Percentiles rank a stretch among this genome's conserved stretches.
Conservation (phyloP, 2,113 vertebrate species). For the Murina feae region DNA sequence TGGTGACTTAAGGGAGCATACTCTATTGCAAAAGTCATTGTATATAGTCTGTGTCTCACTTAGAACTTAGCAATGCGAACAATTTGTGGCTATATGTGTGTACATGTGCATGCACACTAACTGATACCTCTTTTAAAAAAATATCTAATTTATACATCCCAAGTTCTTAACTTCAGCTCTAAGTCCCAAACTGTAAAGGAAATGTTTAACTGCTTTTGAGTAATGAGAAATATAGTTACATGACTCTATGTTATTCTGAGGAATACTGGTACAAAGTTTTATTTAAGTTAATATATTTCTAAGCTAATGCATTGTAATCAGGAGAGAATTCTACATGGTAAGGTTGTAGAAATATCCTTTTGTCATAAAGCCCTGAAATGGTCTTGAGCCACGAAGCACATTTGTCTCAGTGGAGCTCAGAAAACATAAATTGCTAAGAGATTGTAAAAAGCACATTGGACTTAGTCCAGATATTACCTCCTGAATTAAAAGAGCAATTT, state of each 20-base stretch:
- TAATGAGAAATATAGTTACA: constrained; percentile 35
- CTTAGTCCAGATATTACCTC: constrained; percentile 37
- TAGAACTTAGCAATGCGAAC: neutral
- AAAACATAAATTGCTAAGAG: constrained; percentile 56
- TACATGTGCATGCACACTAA: neutral
- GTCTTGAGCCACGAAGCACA: constrained; percentile 15
- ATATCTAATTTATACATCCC: neutral
- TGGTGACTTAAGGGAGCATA: neutral
- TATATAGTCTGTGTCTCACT: neutral
- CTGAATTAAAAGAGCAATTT: constrained; percentile 61
- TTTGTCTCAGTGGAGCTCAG: constrained; percentile 41
- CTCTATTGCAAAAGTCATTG: neutral
- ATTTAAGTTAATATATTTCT: constrained; percentile 13
- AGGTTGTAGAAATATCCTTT: constrained; percentile 35
- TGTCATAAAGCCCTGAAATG: constrained; percentile 43
- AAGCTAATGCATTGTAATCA: neutral
- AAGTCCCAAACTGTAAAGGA: neutral
- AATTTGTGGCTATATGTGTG: neutral
- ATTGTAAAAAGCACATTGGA: constrained; percentile 47
- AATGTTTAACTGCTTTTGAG: neutral
- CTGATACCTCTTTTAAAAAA: neutral
- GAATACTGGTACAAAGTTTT: constrained; percentile 30
- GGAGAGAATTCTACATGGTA: neutral
- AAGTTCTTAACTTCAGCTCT: constrained; percentile 5
- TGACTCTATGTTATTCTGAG: neutral